phyloP scores from a whole-genome alignment of 2,113 vertebrate species.

The Sceloporus undulatus region DNA sequence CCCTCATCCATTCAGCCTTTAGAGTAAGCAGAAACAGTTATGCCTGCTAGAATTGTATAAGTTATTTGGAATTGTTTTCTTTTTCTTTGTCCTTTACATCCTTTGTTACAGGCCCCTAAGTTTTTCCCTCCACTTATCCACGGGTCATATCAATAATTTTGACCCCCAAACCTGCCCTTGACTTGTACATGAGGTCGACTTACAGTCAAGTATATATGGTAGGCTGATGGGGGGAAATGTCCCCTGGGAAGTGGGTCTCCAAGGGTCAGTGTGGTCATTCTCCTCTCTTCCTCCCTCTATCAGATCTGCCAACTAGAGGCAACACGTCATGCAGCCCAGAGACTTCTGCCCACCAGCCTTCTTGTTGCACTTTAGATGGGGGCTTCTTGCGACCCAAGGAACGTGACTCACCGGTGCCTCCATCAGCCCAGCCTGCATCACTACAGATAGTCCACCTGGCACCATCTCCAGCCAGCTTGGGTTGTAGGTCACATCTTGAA shows the following conservation, averaged over 20 bases:
- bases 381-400: constrained; percentile 65
- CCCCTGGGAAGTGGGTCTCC: neutral
- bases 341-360: constrained; percentile 51
- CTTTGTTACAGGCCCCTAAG: no score
- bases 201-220: no score
- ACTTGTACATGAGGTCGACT: no score
- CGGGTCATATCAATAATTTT: no score
- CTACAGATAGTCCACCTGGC: constrained; percentile 48
- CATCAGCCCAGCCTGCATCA: constrained; percentile 60
- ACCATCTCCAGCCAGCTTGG: neutral
- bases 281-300: neutral
- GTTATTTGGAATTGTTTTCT: no score
- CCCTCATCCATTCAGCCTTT: no score
- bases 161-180: no score
- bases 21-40: no score
- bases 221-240: neutral
- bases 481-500: neutral
- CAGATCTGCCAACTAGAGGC: constrained; percentile 63
- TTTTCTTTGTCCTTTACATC: no score
- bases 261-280: no score
- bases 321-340: constrained; percentile 67
- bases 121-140: no score
- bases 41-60: no score
- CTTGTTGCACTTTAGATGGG: constrained; percentile 57
- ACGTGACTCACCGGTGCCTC: constrained; percentile 66